Percentiles rank a stretch among this genome's conserved stretches.
phyloP scores from a whole-genome alignment of 2,888 invertebrate species.

The Chloromyia formosa region DNA sequence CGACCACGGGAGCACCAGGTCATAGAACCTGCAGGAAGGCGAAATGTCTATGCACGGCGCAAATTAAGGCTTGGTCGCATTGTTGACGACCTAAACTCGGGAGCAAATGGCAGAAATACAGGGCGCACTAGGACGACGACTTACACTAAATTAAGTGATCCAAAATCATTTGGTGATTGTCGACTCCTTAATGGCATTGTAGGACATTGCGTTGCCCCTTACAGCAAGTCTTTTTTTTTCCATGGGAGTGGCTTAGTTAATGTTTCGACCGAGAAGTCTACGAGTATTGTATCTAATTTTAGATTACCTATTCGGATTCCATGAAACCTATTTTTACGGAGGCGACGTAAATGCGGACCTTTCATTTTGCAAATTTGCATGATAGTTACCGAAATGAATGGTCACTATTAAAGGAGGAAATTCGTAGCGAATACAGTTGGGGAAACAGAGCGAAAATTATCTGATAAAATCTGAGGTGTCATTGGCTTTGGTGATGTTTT shows the following conservation, averaged over 20 bases:
- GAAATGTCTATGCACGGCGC: constrained; percentile 17
- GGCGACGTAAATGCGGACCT: neutral
- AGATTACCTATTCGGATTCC: neutral
- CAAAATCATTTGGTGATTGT: constrained; percentile 43
- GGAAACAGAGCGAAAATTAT: no score
- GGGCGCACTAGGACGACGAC: neutral
- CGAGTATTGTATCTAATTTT: neutral
- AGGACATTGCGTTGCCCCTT: neutral
- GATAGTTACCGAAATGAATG: no score
- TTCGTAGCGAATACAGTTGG: no score
- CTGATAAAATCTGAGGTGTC: no score
- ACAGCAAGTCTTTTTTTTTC: neutral
- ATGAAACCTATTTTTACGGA: neutral
- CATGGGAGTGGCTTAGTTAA: neutral
- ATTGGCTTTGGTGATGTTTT: no score
- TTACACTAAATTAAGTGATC: constrained; percentile 43
- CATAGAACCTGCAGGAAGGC: constrained; percentile 38
- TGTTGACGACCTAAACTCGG: neutral
- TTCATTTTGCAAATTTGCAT: neutral
- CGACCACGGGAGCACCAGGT: constrained; percentile 18
- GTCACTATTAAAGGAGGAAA: no score
- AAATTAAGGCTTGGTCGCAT: constrained; percentile 32
- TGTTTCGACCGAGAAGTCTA: neutral
- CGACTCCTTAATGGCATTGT: constrained; percentile 21
- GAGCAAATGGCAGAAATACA: neutral